Conservation (phyloP, 2,888 invertebrate species). For the Linnaemya tessellans region DNA sequence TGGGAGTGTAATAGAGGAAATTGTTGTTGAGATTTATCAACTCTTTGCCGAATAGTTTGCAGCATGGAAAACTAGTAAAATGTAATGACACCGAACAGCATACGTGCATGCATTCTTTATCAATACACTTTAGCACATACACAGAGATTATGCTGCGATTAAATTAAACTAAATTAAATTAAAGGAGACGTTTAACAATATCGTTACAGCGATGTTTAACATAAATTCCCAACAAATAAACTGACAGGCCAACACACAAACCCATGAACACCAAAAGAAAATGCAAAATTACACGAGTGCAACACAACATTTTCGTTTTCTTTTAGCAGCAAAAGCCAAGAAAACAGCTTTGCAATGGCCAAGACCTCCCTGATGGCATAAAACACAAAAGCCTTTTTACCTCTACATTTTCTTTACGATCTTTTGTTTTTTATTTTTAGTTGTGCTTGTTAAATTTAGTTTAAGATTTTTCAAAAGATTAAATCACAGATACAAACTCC, state of each 20-base stretch:
- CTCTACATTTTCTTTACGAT: conserved; percentile 12
- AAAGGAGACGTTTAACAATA: conserved; percentile 68
- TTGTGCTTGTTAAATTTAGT: conserved; percentile 57
- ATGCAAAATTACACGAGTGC: not conserved
- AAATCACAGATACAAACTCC: conserved; percentile 48
- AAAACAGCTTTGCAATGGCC: conserved; percentile 27
- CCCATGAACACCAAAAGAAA: not conserved
- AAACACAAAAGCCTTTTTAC: conserved; percentile 25
- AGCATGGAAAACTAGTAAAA: not conserved
- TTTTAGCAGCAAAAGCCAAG: not conserved
- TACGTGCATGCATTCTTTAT: not conserved
- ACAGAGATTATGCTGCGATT: not conserved
- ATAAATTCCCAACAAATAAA: conserved; percentile 67
- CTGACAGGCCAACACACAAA: not conserved
- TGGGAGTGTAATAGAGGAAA: too few relatives aligned
- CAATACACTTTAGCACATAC: not conserved
- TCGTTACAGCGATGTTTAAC: conserved; percentile 71
- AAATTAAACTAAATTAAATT: conserved; percentile 41
- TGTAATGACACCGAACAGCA: not conserved
- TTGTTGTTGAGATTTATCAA: not conserved
- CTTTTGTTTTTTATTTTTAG: not conserved
- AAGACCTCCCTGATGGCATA: conserved; percentile 58
- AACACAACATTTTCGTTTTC: conserved; percentile 21
- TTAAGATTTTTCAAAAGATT: conserved; percentile 64
- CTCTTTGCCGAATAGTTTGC: not conserved